Percentiles rank a stretch among this genome's conserved stretches.
phyloP scores from a whole-genome alignment of 1,140 invertebrate genomes.

The Acyrthosiphon pisum region DNA sequence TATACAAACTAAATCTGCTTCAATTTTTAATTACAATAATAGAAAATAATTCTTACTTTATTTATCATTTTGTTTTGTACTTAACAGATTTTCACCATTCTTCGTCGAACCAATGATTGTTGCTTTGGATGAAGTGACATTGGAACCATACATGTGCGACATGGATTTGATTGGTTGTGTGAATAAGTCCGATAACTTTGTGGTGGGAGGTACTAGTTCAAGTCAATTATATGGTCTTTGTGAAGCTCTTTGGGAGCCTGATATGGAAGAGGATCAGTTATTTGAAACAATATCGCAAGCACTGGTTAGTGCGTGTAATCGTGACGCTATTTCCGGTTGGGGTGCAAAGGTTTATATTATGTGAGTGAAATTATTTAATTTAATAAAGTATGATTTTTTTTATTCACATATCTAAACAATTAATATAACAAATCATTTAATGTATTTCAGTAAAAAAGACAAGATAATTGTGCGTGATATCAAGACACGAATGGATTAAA shows the following conservation, averaged over 20 bases:
- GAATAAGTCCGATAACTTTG: slow-evolving; percentile 92
- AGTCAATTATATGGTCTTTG: slow-evolving; percentile 98
- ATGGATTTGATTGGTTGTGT: slow-evolving; percentile 91
- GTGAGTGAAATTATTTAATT: slow-evolving; percentile 67
- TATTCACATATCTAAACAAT: not conserved
- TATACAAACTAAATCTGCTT: too few species aligned
- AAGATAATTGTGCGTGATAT: slow-evolving; percentile 87
- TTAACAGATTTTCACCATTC: slow-evolving; percentile 88
- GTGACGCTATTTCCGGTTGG: slow-evolving; percentile 98
- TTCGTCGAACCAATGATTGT: slow-evolving; percentile 97
- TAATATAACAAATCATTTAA: slow-evolving; percentile 59
- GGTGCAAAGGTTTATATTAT: slow-evolving; percentile 97
- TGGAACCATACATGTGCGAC: slow-evolving; percentile 88
- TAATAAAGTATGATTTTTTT: not conserved
- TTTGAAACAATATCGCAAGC: slow-evolving; percentile 98
- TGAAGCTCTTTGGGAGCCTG: slow-evolving; percentile 91
- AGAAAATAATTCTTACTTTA: too few species aligned
- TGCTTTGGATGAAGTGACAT: slow-evolving; percentile 86
- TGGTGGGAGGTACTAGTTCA: slow-evolving; percentile 90
- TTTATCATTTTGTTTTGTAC: slow-evolving; percentile 58
- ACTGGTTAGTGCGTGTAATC: slow-evolving; percentile 93
- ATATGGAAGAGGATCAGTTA: slow-evolving; percentile 89
- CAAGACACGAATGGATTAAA: slow-evolving; percentile 94
- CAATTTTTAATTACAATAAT: too few species aligned
- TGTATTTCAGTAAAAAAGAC: slow-evolving; percentile 83